Evolutionary conservation across 2,113 vertebrate species (phyloP).

Genomic region (Crypturellus undulatus): DNA sequence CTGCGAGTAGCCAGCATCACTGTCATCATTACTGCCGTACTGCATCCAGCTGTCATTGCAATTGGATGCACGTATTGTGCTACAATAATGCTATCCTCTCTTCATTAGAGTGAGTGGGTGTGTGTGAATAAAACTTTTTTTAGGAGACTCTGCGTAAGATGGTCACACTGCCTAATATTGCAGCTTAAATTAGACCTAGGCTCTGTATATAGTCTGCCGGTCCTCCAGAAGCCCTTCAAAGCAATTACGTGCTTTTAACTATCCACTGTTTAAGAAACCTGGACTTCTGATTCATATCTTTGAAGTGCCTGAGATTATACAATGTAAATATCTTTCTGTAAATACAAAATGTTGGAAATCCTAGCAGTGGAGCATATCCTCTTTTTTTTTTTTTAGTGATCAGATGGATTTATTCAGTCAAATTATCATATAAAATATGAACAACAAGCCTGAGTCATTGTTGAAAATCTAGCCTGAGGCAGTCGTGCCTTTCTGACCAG

Average conservation of each 20-base stretch:
- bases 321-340: not conserved
- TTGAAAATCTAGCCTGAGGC: constrained; percentile 67
- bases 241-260: not conserved
- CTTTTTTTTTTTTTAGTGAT: not conserved
- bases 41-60: not conserved
- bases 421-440: constrained; percentile 1
- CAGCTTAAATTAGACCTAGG: not conserved
- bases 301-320: not conserved
- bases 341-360: not conserved
- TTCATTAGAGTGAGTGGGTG: not conserved
- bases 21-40: not conserved
- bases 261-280: not conserved
- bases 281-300: not conserved
- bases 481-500: not conserved
- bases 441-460: constrained; percentile 23
- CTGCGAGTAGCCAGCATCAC: not conserved
- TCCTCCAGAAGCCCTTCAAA: not conserved
- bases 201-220: not conserved
- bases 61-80: not conserved
- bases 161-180: not conserved
- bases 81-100: not conserved
- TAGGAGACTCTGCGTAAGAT: not conserved
- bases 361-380: not conserved
- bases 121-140: not conserved
- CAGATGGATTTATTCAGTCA: constrained; percentile 46